phyloP scores from a whole-genome alignment of 2,113 vertebrate species.

The Epinephelus fuscoguttatus region DNA sequence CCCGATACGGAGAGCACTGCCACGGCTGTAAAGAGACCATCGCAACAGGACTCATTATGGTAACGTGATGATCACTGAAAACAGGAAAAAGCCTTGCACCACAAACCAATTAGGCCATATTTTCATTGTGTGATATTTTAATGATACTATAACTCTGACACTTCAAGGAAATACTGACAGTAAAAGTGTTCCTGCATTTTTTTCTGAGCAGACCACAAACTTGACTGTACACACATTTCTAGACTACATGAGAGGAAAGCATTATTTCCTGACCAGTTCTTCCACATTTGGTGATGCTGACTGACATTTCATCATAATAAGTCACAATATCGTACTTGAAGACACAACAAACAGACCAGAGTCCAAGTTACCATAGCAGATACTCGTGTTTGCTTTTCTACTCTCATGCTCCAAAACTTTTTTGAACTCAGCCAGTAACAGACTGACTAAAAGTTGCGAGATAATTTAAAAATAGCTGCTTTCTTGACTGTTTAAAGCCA shows the following conservation, averaged over 20 bases:
- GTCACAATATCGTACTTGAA: not conserved
- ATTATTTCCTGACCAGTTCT: not conserved
- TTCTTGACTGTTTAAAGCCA: constrained; percentile 36
- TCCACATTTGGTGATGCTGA: not conserved
- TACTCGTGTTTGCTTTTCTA: not conserved
- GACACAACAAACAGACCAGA: not conserved
- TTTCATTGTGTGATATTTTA: not conserved
- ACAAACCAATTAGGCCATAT: too few relatives aligned
- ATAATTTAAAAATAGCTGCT: constrained; percentile 45
- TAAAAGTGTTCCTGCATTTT: not conserved
- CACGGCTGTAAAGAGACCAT: constrained; percentile 93
- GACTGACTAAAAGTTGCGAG: constrained; percentile 11
- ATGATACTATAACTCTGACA: not conserved
- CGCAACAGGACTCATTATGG: constrained; percentile 96
- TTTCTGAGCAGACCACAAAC: not conserved
- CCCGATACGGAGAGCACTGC: constrained; percentile 92
- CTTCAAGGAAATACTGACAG: too few relatives aligned
- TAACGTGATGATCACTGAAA: constrained; percentile 66
- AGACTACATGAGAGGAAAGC: not conserved
- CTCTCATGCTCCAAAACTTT: constrained; percentile 5
- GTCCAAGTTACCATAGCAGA: not conserved
- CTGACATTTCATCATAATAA: not conserved
- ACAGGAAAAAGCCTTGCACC: not conserved
- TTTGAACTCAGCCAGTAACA: constrained; percentile 4
- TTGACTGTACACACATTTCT: not conserved